Evolutionary conservation across 2,113 vertebrate genomes (phyloP).

Genomic region (Planiliza haematocheilus): DNA sequence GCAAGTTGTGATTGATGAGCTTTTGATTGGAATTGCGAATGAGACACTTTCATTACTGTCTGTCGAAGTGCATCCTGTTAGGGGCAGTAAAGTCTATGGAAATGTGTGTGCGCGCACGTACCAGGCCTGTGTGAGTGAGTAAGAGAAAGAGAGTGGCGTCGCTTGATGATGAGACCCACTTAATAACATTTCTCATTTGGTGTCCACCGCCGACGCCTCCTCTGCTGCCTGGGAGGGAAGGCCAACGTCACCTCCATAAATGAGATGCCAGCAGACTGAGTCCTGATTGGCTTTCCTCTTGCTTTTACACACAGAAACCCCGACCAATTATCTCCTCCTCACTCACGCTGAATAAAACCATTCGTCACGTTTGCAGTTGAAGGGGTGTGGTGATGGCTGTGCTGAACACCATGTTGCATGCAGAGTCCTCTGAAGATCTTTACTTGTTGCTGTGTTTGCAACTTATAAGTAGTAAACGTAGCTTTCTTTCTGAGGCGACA

Average conservation of each 20-base stretch:
- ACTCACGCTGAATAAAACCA: slow-evolving; percentile 52
- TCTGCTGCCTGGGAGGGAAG: slow-evolving; percentile 52
- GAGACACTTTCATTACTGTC: slow-evolving; percentile 84
- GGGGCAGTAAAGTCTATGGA: slow-evolving; percentile 67
- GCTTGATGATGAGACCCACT: slow-evolving; percentile 70
- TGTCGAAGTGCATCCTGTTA: slow-evolving; percentile 80
- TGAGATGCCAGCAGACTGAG: slow-evolving; percentile 54
- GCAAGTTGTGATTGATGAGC: slow-evolving; percentile 78
- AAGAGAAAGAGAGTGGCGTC: slow-evolving; percentile 43
- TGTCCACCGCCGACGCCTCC: slow-evolving; percentile 45
- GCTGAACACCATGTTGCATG: slow-evolving; percentile 8
- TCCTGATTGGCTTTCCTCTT: slow-evolving; percentile 53
- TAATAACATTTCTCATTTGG: slow-evolving; percentile 78
- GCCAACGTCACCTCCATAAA: slow-evolving; percentile 58
- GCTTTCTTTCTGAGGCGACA: slow-evolving; percentile 3
- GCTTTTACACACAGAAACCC: slow-evolving; percentile 46
- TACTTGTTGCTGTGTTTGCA: background rate
- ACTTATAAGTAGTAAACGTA: background rate
- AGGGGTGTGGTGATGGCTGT: background rate
- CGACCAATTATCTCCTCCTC: slow-evolving; percentile 53
- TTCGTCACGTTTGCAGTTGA: slow-evolving; percentile 62
- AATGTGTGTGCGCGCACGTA: slow-evolving; percentile 10
- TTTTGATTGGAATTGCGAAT: slow-evolving; percentile 82
- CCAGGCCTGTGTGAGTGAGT: background rate
- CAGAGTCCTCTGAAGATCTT: slow-evolving; percentile 1